phyloP scores from a whole-genome alignment of 2,888 invertebrate species.

The Pycnomerus fuliginosus region DNA sequence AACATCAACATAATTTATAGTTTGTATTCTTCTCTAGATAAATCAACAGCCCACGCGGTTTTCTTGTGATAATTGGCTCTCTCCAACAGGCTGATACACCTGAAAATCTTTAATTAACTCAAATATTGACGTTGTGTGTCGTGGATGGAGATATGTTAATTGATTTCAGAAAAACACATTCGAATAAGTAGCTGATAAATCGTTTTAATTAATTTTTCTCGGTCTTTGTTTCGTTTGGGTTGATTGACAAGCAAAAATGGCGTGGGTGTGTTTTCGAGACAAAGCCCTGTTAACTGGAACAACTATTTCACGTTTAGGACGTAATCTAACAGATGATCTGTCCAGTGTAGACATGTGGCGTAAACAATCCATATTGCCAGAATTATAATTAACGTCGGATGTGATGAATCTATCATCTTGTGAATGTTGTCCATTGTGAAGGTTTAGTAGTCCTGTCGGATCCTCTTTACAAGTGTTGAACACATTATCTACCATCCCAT shows the following conservation, averaged over 20 bases:
- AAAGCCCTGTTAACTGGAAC: no score
- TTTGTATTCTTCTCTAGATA: conserved; percentile 39
- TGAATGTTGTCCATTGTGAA: conserved; percentile 36
- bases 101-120: conserved; percentile 43
- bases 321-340: conserved; percentile 42
- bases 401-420: conserved; percentile 47
- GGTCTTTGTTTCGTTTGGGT: no score
- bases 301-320: conserved; percentile 19
- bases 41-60: conserved; percentile 43
- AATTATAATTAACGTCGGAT: conserved; percentile 47
- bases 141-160: conserved; percentile 12
- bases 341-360: conserved; percentile 33
- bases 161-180: no score
- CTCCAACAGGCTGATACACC: conserved; percentile 39
- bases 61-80: conserved; percentile 41
- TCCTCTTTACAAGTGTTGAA: conserved; percentile 15
- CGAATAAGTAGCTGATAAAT: no score
- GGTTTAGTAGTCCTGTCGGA: conserved; percentile 21
- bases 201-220: no score
- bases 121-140: conserved; percentile 16
- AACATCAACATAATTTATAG: conserved; percentile 35
- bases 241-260: no score
- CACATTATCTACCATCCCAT: no score
- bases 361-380: conserved; percentile 43
- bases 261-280: no score